phyloP scores from a whole-genome alignment of 2,888 invertebrate genomes.

The Saturnia japonica region DNA sequence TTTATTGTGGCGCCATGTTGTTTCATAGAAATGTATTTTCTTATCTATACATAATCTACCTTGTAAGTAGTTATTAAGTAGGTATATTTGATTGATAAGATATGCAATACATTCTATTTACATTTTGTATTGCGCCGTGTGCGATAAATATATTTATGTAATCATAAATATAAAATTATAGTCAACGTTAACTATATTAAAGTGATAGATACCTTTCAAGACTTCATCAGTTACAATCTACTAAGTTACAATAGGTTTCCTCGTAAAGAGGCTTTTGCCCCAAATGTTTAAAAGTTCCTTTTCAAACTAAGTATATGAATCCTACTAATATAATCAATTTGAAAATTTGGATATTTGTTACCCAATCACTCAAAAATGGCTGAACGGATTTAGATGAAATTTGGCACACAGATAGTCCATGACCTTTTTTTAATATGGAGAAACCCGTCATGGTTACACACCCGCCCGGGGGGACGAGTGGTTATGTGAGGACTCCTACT shows the following conservation, averaged over 20 bases:
- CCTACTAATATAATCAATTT: no score
- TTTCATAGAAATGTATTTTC: slow-evolving; percentile 4
- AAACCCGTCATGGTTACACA: no score
- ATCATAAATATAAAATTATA: not conserved
- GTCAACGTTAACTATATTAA: not conserved
- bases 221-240: not conserved
- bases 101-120: slow-evolving; percentile 10
- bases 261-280: not conserved
- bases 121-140: slow-evolving; percentile 15
- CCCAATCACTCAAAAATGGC: no score
- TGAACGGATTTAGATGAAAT: no score
- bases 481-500: no score
- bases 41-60: slow-evolving; percentile 6
- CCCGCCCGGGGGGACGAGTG: no score
- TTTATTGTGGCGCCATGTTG: not conserved
- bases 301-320: no score
- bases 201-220: not conserved
- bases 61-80: slow-evolving; percentile 11
- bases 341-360: no score
- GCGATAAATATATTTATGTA: not conserved
- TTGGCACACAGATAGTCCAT: no score
- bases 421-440: no score
- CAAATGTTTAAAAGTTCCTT: no score
- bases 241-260: not conserved
- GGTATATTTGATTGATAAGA: slow-evolving; percentile 15